Conservation (phyloP, 2,888 invertebrate genomes). For the Geophilus truncorum region DNA sequence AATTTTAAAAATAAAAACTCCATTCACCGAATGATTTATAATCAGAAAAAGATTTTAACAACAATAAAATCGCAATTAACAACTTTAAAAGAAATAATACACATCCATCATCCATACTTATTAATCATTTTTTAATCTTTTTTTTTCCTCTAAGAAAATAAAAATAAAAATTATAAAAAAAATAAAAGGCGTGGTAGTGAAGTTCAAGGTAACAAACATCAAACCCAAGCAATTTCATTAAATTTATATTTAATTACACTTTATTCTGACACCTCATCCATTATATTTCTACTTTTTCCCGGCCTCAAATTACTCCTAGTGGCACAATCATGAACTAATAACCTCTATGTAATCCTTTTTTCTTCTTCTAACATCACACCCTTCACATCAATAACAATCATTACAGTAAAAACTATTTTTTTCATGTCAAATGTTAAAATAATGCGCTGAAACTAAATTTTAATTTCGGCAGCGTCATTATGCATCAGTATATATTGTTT, state of each 20-base stretch:
- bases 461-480: no score
- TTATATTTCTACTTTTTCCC: conserved; percentile 1
- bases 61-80: not conserved
- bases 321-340: conserved; percentile 8
- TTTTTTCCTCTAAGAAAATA: no score
- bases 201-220: conserved; percentile 1
- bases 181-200: not conserved
- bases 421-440: no score
- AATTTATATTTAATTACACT: conserved; percentile 12
- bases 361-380: not conserved
- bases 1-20: not conserved
- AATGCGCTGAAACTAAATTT: no score
- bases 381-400: not conserved
- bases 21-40: not conserved
- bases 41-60: not conserved
- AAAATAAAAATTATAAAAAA: not conserved
- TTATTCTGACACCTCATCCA: conserved; percentile 24
- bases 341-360: not conserved
- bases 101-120: not conserved
- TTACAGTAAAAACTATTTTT: no score
- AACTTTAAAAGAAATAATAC: not conserved
- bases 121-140: not conserved
- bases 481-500: no score
- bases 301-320: not conserved
- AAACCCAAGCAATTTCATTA: conserved; percentile 3